Evolutionary conservation across 2,888 invertebrate species (phyloP).

Genomic region (Heliconius ethilla): DNA sequence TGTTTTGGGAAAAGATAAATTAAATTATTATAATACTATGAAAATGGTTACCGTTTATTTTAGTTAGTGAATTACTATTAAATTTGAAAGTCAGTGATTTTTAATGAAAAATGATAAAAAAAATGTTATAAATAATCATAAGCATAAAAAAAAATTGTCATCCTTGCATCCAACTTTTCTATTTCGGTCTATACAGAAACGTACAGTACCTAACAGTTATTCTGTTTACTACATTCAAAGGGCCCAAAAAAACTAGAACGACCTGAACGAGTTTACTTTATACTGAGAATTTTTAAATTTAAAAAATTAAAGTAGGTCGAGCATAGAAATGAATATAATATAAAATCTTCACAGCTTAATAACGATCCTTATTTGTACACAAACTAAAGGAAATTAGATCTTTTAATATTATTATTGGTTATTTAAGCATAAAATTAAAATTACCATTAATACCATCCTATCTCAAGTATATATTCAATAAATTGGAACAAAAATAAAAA

Average conservation of each 20-base stretch:
- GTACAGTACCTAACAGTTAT: background rate
- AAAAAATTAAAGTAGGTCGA: conserved; percentile 7
- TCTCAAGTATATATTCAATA: too few species aligned
- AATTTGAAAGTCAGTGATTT: too few species aligned
- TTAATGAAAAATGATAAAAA: too few species aligned
- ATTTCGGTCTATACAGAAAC: background rate
- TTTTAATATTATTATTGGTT: background rate
- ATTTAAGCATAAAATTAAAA: background rate
- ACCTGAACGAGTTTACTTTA: conserved; percentile 4
- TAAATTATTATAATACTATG: too few species aligned
- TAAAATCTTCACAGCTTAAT: background rate
- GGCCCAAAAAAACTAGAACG: conserved; percentile 3
- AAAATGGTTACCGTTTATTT: too few species aligned
- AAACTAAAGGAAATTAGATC: background rate
- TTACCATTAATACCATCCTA: background rate
- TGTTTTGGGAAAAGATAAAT: too few species aligned
- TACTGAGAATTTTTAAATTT: conserved; percentile 10
- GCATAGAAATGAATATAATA: conserved; percentile 7
- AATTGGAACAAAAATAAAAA: too few species aligned
- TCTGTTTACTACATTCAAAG: background rate
- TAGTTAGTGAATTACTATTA: too few species aligned
- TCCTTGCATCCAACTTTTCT: too few species aligned
- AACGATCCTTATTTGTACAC: background rate
- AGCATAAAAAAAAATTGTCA: too few species aligned
- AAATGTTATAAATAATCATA: too few species aligned